Base-by-base conservation (phyloP, 35 echinoderm and acorn worm species). In the Apostichopus parvimensis region DNA sequence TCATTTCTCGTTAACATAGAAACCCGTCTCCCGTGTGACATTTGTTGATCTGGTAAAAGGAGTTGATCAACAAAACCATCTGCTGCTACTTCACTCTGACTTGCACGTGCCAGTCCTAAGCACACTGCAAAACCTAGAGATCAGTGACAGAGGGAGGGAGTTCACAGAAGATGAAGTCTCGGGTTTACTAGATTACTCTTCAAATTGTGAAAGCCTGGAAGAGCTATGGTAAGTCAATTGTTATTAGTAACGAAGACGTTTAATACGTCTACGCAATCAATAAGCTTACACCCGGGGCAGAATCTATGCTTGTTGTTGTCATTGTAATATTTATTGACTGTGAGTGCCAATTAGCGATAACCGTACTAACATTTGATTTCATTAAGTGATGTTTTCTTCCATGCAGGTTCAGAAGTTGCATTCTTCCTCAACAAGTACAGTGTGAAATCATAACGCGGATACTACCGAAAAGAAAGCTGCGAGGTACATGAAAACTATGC, bases 331-430 rank as follows among this genome's bases (percentile, higher is more conserved):
- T 34, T 34, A 34, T 34, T 34, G 28, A 34, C 28, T 34, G 28
- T 34, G 28, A 34, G 28, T 34, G 28, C 28, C 28, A 34, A 34
- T 34, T 34, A 1, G 1, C 28, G 1, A 34, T 34, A 34, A 34
- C 28, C 28, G 28, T 34, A 34, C 28, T 34, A 34, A 34, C 28
- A 34, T 34, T 34, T 34, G 28, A 34, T 34, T 34, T 34, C 0
- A 34, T 34, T 34, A 34, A 34, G 28, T 34, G 28, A 34, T 34
- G 28, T 34, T 34, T 34, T 34, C 28, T 34, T 34, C 28, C 1
- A 34, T 60, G 11, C 71, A 73, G 71, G 71, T 73, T 73, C 71
- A 73, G 79, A 82, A 57, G 34, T 23, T 82, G 79, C 24, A 54
- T 82, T 25, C 28, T 82, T 6, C 56, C 79, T 8, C 56, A 53